phyloP scores from a whole-genome alignment of 2,797 vertebrate species.

The Callimico goeldii region DNA sequence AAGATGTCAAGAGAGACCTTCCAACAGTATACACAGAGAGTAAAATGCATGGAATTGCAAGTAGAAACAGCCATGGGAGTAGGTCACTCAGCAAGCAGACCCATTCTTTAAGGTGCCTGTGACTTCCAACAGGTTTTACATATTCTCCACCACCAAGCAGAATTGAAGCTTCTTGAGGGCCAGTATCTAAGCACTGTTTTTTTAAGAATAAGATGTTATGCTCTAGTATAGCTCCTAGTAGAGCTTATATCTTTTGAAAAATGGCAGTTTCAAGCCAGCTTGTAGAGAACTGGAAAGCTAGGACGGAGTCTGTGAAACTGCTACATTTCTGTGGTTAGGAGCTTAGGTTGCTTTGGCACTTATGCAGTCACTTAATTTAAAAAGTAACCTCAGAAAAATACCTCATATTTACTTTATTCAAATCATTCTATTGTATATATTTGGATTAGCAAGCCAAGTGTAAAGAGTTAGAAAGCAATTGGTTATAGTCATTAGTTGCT shows the following conservation, averaged over 20 bases:
- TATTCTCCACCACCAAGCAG: not conserved
- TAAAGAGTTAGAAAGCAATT: not conserved
- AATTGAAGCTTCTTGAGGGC: not conserved
- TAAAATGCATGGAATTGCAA: not conserved
- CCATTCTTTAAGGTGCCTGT: not conserved
- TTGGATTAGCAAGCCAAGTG: not conserved
- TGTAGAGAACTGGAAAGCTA: not conserved
- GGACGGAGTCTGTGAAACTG: not conserved
- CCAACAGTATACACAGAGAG: not conserved
- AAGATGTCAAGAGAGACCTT: not conserved
- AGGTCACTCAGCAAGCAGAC: not conserved
- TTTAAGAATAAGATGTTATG: not conserved
- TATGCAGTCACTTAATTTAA: not conserved
- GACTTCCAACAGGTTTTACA: not conserved
- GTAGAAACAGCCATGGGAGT: not conserved
- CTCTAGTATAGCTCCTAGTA: not conserved
- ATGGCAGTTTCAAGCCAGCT: not conserved
- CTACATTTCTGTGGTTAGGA: not conserved
- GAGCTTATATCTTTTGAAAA: not conserved
- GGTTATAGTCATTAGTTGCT: not conserved
- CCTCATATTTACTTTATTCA: not conserved
- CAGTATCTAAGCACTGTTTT: not conserved
- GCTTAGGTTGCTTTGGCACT: not conserved
- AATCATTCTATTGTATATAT: not conserved
- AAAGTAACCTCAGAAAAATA: not conserved